Percentiles rank a stretch among this genome's conserved stretches.
Conservation (phyloP, 2,797 vertebrate genomes). For the Myiothlypis chrysogaster region DNA sequence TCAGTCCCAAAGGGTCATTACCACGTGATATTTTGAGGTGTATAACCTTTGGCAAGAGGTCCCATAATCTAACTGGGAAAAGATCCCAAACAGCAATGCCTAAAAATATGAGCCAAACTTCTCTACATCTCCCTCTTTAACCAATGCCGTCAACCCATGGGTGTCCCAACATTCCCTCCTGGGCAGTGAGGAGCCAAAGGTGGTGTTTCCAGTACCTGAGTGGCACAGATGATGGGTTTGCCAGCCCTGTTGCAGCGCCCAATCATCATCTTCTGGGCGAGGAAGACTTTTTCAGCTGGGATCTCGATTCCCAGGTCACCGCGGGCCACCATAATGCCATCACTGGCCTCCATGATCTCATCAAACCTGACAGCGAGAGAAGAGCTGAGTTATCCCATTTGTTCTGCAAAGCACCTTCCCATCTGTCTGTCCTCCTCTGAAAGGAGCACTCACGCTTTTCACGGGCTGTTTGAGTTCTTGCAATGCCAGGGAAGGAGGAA, state of each 20-base stretch:
- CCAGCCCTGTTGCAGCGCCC: slow-evolving; percentile 95
- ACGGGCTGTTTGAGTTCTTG: accelerated
- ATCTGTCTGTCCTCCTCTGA: neutral
- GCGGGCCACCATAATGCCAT: slow-evolving; percentile 98
- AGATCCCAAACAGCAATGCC: neutral
- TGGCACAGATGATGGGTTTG: slow-evolving; percentile 96
- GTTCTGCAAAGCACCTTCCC: neutral
- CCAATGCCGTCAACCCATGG: accelerated
- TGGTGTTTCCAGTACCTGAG: slow-evolving; percentile 78
- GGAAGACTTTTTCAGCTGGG: slow-evolving; percentile 95
- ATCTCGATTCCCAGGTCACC: slow-evolving; percentile 97
- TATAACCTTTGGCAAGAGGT: neutral
- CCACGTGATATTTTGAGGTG: accelerated
- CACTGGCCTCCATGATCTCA: slow-evolving; percentile 97
- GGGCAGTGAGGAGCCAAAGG: accelerated
- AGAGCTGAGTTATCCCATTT: neutral
- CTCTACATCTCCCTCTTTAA: neutral
- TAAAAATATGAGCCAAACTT: neutral
- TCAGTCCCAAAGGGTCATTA: neutral
- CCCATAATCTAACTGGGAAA: accelerated
- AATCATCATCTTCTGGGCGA: slow-evolving; percentile 99
- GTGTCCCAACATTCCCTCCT: accelerated
- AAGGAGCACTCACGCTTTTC: neutral
- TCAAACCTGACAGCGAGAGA: slow-evolving; percentile 83
- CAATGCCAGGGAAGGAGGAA: neutral